Percentiles rank a stretch among this genome's conserved stretches.
phyloP scores from a whole-genome alignment of 1,140 invertebrate genomes.

The Macrosteles quadrilineatus region DNA sequence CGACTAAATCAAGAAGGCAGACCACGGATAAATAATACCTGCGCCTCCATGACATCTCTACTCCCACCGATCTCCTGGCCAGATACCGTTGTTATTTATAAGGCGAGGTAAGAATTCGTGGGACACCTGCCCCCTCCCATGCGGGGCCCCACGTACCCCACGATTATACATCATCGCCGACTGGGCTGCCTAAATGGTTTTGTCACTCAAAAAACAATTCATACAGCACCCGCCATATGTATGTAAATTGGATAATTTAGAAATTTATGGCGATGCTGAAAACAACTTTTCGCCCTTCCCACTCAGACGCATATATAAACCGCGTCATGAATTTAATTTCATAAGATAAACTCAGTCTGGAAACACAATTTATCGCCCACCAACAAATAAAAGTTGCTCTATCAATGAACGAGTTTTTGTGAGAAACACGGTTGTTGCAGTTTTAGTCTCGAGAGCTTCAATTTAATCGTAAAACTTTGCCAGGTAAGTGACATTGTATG shows the following conservation, averaged over 20 bases:
- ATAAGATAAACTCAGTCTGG: background rate
- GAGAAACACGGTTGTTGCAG: no score
- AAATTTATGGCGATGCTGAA: background rate
- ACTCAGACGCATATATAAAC: background rate
- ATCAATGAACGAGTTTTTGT: no score
- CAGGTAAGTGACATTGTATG: no score
- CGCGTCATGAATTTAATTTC: background rate
- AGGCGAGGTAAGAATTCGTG: background rate
- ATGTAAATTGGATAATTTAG: background rate
- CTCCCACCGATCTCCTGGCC: background rate
- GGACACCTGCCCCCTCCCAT: conserved; percentile 3
- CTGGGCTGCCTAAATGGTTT: background rate
- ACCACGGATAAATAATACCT: conserved; percentile 8
- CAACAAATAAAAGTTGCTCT: no score
- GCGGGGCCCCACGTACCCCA: background rate
- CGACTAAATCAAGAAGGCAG: conserved; percentile 12
- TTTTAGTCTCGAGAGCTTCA: no score
- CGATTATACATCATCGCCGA: background rate
- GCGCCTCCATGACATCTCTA: conserved; percentile 15
- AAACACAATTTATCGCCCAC: no score
- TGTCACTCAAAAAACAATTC: conserved; percentile 8
- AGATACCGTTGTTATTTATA: background rate
- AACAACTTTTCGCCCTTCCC: conserved; percentile 14
- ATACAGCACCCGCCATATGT: conserved; percentile 15
- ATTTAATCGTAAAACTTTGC: no score